Conservation (phyloP, 2,888 invertebrate genomes). For the Agrochola litura region DNA sequence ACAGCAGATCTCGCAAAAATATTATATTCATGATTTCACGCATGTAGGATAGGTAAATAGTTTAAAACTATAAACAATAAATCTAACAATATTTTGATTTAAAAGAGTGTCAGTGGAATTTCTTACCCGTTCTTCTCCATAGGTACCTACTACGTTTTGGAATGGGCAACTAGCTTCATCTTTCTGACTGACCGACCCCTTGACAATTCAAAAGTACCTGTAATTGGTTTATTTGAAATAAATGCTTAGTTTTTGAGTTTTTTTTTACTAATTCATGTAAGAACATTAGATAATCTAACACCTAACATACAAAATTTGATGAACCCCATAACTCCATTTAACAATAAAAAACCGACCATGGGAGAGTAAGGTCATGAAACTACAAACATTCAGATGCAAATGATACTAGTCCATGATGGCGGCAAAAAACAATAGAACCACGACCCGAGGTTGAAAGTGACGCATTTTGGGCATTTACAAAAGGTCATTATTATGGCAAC, state of each 20-base stretch:
- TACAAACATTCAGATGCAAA: constrained; percentile 58
- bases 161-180: no score
- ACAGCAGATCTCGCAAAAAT: not conserved
- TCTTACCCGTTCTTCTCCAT: no score
- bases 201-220: no score
- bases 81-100: no score
- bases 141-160: no score
- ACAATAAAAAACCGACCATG: constrained; percentile 57
- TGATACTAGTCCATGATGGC: constrained; percentile 54
- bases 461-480: constrained; percentile 54
- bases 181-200: no score
- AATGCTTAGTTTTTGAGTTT: no score
- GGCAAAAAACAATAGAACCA: constrained; percentile 42
- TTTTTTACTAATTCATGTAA: not conserved
- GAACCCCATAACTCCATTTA: constrained; percentile 27
- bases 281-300: constrained; percentile 3
- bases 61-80: not conserved
- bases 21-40: not conserved
- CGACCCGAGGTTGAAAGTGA: constrained; percentile 59
- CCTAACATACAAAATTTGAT: constrained; percentile 29
- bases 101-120: no score
- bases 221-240: no score
- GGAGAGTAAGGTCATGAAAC: constrained; percentile 62
- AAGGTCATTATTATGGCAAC: constrained; percentile 62
- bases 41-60: not conserved